phyloP scores from a whole-genome alignment of 2,888 invertebrate species.

The Seira musarum region DNA sequence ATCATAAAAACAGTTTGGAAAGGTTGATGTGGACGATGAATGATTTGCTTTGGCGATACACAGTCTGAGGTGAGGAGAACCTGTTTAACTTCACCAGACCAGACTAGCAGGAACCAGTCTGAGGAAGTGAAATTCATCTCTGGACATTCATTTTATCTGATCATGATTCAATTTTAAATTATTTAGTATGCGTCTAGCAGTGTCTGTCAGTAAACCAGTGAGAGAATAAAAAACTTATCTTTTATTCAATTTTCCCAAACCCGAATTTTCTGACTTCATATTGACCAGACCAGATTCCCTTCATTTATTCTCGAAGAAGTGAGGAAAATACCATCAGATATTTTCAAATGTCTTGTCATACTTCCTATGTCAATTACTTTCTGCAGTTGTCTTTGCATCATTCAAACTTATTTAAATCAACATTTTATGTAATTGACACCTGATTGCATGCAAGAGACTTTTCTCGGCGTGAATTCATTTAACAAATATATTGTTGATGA shows the following conservation, averaged over 20 bases:
- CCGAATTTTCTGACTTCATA: no score
- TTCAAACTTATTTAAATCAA: no score
- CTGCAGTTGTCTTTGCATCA: no score
- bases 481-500: no score
- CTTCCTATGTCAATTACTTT: no score
- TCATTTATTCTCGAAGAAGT: no score
- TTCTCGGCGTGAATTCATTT: no score
- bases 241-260: neutral
- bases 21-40: neutral
- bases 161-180: neutral
- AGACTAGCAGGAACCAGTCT: conserved; percentile 38
- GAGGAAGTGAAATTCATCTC: conserved; percentile 16
- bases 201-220: neutral
- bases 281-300: no score
- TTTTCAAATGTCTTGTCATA: no score
- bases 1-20: conserved; percentile 6
- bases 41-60: neutral
- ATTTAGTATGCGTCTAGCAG: conserved; percentile 8
- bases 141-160: neutral
- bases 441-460: no score
- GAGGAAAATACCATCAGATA: no score
- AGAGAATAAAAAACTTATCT: neutral
- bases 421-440: no score
- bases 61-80: neutral
- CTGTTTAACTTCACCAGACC: conserved; percentile 19